A percentile compares a stretch with the other conserved stretches of the same genome.
Conservation (phyloP, 2,797 vertebrate genomes). For the Schizopygopsis pylzovi region DNA sequence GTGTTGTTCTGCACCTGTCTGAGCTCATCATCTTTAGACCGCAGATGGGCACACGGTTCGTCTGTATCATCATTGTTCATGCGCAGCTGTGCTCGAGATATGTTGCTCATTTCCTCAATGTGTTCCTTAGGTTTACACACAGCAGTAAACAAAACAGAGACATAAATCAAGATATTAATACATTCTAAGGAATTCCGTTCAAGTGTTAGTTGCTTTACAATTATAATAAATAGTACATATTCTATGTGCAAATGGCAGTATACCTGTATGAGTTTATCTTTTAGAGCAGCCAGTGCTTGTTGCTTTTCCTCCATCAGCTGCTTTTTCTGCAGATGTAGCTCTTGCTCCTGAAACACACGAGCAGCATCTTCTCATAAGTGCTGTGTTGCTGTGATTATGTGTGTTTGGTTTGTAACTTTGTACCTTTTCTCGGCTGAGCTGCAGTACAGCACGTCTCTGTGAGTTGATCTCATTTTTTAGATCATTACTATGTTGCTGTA, state of each 20-base stretch:
- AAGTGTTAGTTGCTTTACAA: too few relatives aligned
- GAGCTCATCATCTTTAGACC: slow-evolving; percentile 76
- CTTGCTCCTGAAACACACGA: slow-evolving; percentile 69
- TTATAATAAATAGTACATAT: background rate
- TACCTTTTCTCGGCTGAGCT: slow-evolving; percentile 74
- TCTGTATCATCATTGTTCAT: slow-evolving; percentile 58
- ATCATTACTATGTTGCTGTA: slow-evolving; percentile 67
- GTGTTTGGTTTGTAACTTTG: background rate
- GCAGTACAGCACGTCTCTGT: slow-evolving; percentile 64
- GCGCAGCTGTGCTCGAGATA: slow-evolving; percentile 65
- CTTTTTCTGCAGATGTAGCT: slow-evolving; percentile 71
- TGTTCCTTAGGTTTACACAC: slow-evolving; percentile 74
- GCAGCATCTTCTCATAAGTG: background rate
- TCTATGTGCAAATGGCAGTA: background rate
- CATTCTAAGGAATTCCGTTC: background rate
- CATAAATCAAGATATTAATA: slow-evolving; percentile 7
- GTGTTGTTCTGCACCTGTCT: slow-evolving; percentile 74
- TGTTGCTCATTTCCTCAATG: slow-evolving; percentile 76
- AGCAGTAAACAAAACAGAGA: slow-evolving; percentile 9
- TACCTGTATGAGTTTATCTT: slow-evolving; percentile 75
- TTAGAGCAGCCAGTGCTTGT: slow-evolving; percentile 68
- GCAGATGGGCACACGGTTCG: slow-evolving; percentile 64
- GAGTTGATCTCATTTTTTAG: slow-evolving; percentile 71
- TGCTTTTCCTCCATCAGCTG: slow-evolving; percentile 70
- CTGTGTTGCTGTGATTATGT: background rate